These are phyloP conservation scores for Todiramphus saurophagus DNA, from an alignment of 2,113 vertebrate genomes.

Conservation along the genomic window DNA sequence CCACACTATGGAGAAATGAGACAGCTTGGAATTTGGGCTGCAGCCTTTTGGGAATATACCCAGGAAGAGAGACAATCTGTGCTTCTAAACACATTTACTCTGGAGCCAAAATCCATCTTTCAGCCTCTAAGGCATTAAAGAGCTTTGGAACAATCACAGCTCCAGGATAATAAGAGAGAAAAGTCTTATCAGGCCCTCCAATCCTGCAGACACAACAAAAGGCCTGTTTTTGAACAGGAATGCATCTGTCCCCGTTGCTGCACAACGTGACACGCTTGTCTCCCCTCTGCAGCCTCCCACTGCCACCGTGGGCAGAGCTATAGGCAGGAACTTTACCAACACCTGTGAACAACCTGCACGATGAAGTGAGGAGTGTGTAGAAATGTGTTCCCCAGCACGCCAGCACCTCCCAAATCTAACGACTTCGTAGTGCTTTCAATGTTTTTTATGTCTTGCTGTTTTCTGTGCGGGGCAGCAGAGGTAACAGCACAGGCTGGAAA, in stretches of 20 bases:
- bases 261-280: not conserved
- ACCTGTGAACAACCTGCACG: not conserved
- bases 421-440: not conserved
- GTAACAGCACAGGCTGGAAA: not conserved
- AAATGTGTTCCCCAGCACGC: not conserved
- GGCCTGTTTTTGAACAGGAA: not conserved
- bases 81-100: constrained; percentile 6
- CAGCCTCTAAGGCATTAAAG: constrained; percentile 12
- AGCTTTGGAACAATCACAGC: constrained; percentile 1
- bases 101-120: not conserved
- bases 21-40: not conserved
- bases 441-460: not conserved
- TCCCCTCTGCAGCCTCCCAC: not conserved
- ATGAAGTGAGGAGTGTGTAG: not conserved
- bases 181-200: not conserved
- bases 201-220: not conserved
- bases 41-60: constrained; percentile 29
- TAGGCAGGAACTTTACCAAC: not conserved
- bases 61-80: constrained; percentile 45
- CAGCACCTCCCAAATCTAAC: not conserved
- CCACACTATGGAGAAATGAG: not conserved
- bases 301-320: not conserved
- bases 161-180: not conserved
- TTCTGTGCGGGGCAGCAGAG: not conserved
- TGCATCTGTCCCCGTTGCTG: not conserved